Conservation (phyloP, 2,113 vertebrate genomes). For the Todiramphus chloris region DNA sequence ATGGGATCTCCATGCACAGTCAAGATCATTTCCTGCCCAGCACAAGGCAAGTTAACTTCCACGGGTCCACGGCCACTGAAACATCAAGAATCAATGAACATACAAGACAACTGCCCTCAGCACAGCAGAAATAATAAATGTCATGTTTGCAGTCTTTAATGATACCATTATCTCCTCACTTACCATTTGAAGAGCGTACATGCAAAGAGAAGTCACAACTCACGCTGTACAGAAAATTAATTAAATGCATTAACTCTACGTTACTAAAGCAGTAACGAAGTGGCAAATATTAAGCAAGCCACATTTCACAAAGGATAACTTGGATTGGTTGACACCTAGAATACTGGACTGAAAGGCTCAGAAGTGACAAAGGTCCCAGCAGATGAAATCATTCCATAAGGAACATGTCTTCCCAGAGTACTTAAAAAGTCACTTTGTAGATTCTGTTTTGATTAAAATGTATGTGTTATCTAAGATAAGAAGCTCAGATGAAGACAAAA, state of each 20-base stretch:
- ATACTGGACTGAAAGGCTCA: background rate
- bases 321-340: background rate
- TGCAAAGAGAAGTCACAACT: background rate
- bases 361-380: background rate
- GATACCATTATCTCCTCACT: background rate
- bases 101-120: background rate
- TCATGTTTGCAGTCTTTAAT: background rate
- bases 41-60: background rate
- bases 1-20: background rate
- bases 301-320: background rate
- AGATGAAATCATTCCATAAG: background rate
- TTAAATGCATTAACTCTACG: background rate
- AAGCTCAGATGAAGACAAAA: background rate
- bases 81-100: background rate
- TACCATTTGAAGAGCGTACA: background rate
- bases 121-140: conserved; percentile 18
- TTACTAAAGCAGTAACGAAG: background rate
- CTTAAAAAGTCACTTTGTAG: background rate
- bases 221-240: background rate
- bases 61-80: background rate
- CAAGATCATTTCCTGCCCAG: background rate
- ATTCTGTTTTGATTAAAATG: background rate
- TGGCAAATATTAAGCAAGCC: background rate
- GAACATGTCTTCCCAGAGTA: background rate
- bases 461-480: background rate